These are phyloP conservation scores for Rotaria sp. DNA, from an alignment of 2,888 invertebrate species.

Conservation along the genomic window DNA sequence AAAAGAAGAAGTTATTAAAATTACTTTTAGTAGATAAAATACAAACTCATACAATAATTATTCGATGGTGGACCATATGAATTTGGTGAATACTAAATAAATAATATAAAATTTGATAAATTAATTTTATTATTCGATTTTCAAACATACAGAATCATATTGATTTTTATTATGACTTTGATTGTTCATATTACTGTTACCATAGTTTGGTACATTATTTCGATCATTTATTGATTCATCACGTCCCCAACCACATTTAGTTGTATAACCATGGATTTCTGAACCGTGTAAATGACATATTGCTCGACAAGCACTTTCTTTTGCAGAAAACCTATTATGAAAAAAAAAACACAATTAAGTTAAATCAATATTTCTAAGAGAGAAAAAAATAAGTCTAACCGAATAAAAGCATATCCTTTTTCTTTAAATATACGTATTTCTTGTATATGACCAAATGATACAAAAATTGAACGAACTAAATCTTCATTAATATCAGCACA, in stretches of 20 bases:
- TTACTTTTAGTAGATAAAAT: neutral
- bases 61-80: neutral
- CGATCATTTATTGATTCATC: neutral
- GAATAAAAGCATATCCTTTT: slow-evolving; percentile 94
- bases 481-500: slow-evolving; percentile 61
- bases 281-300: slow-evolving; percentile 92
- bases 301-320: slow-evolving; percentile 92
- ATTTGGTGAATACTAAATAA: neutral
- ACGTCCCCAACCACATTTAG: slow-evolving; percentile 66
- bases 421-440: slow-evolving; percentile 97
- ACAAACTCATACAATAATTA: neutral
- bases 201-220: neutral
- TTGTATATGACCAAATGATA: slow-evolving; percentile 85
- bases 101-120: too few species aligned
- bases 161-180: neutral
- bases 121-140: neutral
- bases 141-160: neutral
- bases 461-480: slow-evolving; percentile 87
- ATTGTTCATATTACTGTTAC: neutral
- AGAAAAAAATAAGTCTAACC: slow-evolving; percentile 47
- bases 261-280: slow-evolving; percentile 85
- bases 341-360: neutral
- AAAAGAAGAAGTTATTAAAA: neutral
- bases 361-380: too few species aligned
- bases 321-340: slow-evolving; percentile 74